Base-by-base conservation (phyloP, 2,113 vertebrate species). In the Trematocara marginatum region DNA sequence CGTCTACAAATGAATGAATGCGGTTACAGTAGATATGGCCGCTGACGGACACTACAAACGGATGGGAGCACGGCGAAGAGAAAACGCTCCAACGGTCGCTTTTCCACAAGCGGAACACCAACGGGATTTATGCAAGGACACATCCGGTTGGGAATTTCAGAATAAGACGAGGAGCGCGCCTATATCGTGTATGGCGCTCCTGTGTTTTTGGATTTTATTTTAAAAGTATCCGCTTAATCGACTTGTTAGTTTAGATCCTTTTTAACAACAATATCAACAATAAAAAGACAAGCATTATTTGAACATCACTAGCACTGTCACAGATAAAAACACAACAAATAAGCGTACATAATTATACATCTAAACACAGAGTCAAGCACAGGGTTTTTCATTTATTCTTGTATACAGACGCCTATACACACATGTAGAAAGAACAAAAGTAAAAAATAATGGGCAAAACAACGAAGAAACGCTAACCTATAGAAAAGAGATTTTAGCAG, bases 1-100 rank as follows among this genome's bases (percentile, higher is more conserved):
- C 16, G 74, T 61, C 52, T 6, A 34, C 47, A 80, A 78, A 53
- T 61, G 82, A 93, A 93, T 92, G 88, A 92, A 93, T 88, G 81
- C 56, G 53, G 47, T 52, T 89, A 51, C 54, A 89, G 83, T 78
- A 93, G 81, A 93, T 89, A 92, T 82, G 87, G 85, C 90, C 82
- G 86, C 85, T 54, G 18, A 42, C 47, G 4, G 78, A 52, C 13
- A 69, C 61, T 23, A 79, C 84, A 1, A 79, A 23, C 83, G 78
- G 56, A 71, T 26, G 82, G 10, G 1, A 90, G 49, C 35, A 9
- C 71, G 11, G 61, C 2, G 66, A 66, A 49, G 54, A 78, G 82
- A 35, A 78, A 88, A 81, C 1, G 26, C 54, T 74, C 53, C 20
- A 23, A 86, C 69, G 4, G 20, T 45, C 29, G 83, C 18, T 78